These are phyloP conservation scores for Clistopyga incitator DNA, from an alignment of 2,888 invertebrate species.

Conservation along the genomic window DNA sequence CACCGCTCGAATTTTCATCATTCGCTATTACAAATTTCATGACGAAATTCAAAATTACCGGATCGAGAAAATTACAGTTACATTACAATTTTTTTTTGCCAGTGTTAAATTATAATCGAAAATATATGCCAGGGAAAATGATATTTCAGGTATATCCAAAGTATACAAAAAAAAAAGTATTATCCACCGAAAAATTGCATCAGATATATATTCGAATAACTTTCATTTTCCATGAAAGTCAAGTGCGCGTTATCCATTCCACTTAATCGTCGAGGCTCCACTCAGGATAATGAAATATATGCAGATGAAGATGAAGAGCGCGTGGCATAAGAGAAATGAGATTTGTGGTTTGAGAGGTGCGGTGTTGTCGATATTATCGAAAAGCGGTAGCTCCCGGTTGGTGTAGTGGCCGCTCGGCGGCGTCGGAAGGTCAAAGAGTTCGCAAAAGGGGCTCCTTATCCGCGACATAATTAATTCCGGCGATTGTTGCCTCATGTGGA, in stretches of 20 bases:
- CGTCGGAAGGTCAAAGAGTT: conserved; percentile 74
- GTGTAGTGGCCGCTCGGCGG: conserved; percentile 51
- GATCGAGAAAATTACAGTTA: too few species aligned
- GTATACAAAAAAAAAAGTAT: too few species aligned
- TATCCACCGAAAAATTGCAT: too few species aligned
- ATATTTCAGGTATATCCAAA: too few species aligned
- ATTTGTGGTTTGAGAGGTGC: conserved; percentile 60
- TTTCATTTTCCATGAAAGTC: too few species aligned
- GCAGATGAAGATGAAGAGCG: conserved; percentile 22
- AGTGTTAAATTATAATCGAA: too few species aligned
- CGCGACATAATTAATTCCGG: conserved; percentile 82
- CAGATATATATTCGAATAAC: too few species aligned
- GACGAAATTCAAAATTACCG: too few species aligned
- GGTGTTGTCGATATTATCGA: conserved; percentile 66
- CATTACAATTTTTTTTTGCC: too few species aligned
- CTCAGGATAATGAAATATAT: conserved; percentile 48
- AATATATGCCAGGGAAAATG: too few species aligned
- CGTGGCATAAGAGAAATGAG: conserved; percentile 53
- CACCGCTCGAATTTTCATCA: not conserved
- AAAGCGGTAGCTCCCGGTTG: conserved; percentile 14
- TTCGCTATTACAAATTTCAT: too few species aligned
- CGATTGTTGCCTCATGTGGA: conserved; percentile 78
- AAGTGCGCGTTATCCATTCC: not conserved
- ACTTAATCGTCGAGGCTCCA: conserved; percentile 34
- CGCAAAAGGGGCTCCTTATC: conserved; percentile 78